Evolutionary conservation across 2,113 vertebrate genomes (phyloP).

Genomic region (Trogon melanurus): DNA sequence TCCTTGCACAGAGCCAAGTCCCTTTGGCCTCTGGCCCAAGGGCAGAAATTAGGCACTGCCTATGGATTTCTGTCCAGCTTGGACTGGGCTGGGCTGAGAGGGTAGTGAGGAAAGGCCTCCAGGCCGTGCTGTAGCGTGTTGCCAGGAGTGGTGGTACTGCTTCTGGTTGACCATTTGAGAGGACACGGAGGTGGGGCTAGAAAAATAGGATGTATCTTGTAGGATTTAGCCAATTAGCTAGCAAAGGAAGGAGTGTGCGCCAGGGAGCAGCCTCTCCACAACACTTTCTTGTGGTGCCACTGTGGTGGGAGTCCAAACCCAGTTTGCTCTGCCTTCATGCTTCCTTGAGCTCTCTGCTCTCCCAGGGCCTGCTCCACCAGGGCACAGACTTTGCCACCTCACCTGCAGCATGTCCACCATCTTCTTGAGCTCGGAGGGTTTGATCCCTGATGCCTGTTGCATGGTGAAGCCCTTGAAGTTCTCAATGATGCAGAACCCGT

Average conservation of each 20-base stretch:
- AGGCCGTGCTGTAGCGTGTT: not conserved
- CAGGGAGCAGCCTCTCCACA: accelerated
- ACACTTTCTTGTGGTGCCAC: not conserved
- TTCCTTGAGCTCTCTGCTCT: not conserved
- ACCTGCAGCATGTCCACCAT: conserved; percentile 99
- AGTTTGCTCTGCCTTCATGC: not conserved
- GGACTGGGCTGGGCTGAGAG: not conserved
- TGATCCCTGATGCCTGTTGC: conserved; percentile 95
- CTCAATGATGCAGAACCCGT: conserved; percentile 96
- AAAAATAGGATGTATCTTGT: not conserved
- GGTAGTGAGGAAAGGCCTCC: not conserved
- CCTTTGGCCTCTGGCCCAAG: not conserved
- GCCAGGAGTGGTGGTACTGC: not conserved
- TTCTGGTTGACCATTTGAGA: not conserved
- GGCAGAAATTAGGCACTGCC: not conserved
- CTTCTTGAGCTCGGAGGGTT: conserved; percentile 93
- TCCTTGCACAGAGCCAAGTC: not conserved
- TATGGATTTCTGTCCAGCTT: not conserved
- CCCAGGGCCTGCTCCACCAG: not conserved
- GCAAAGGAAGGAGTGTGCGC: not conserved
- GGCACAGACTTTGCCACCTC: not conserved
- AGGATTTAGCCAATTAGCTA: not conserved
- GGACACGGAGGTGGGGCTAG: not conserved
- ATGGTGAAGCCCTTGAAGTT: conserved; percentile 98
- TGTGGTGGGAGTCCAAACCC: not conserved